Conservation (phyloP, 2,113 vertebrate genomes). For the Prunella himalayana region DNA sequence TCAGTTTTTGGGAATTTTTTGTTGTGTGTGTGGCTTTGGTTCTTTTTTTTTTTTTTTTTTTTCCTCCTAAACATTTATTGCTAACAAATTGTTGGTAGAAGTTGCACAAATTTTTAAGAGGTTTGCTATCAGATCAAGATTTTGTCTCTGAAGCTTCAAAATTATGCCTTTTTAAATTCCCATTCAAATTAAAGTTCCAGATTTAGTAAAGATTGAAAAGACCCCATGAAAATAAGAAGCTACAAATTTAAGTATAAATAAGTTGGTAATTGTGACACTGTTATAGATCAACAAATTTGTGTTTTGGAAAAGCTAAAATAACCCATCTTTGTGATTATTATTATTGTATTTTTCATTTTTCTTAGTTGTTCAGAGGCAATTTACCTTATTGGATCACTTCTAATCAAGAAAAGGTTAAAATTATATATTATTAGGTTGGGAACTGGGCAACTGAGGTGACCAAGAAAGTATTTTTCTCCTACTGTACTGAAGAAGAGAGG, state of each 20-base stretch:
- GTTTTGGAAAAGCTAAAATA: neutral
- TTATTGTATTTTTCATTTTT: neutral
- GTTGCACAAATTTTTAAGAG: neutral
- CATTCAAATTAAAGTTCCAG: neutral
- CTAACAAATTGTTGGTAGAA: neutral
- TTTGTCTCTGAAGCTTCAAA: neutral
- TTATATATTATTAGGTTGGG: neutral
- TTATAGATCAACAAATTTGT: neutral
- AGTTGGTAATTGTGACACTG: neutral
- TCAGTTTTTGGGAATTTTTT: accelerated
- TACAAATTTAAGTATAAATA: neutral
- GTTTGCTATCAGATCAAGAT: neutral
- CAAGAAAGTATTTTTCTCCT: neutral
- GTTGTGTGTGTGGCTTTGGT: neutral
- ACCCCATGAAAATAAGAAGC: neutral
- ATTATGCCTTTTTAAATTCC: neutral
- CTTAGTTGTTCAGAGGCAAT: neutral
- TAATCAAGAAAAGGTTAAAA: neutral
- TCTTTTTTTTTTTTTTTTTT: too few relatives aligned
- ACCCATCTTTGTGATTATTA: neutral
- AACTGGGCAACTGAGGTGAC: neutral
- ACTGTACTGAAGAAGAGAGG: neutral
- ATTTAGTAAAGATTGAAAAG: neutral
- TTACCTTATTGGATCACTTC: neutral
- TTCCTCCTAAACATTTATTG: neutral